Evolutionary conservation across 2,113 vertebrate species (phyloP), one percentile per base, ranked within the genome.

Genomic region (Plectropomus leopardus): DNA sequence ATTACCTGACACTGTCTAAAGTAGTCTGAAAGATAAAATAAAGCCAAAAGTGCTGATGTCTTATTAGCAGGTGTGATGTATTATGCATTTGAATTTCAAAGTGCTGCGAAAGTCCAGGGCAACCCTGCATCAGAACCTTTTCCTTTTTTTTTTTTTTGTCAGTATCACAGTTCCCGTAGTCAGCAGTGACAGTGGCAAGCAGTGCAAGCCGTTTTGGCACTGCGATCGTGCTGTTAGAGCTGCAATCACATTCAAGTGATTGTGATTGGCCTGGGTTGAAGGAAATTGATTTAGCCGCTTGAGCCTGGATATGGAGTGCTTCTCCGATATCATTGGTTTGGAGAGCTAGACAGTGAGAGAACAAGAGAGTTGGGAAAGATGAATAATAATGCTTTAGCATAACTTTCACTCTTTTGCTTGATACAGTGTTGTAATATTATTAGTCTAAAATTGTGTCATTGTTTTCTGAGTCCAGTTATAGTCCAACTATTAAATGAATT

Each of bases 261-360:
- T 85, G 83, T 64, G 80, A 78, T 87, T 84, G 81, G 83, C 63
- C 68, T 58, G 17, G 58, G 50, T 83, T 84, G 44, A 79, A 73
- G 70, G 55, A 58, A 88, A 89, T 79, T 85, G 88, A 89, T 90
- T 90, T 76, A 82, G 75, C 63, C 34, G 71, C 60, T 79, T 76
- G 53, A 71, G 50, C 19, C 30, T 67, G 68, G 59, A 76, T 74
- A 65, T 77, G 50, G 54, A 85, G 68, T 69, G 68, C 42, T 73
- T 59, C 69, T 83, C 40, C 76, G 67, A 83, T 82, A 75, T 79
- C 84, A 80, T 23, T 64, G 75, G 50, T 73, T 60, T 81, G 61
- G 59, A 86, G 74, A 71, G 36, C 23, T 45, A 57, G 16, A 64
- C 40, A 50, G 64, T 40, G 30, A 78, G 72, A n/a, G 51, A 45